Evolutionary conservation across 2,113 vertebrate species (phyloP).

Genomic region (Clinocottus analis): DNA sequence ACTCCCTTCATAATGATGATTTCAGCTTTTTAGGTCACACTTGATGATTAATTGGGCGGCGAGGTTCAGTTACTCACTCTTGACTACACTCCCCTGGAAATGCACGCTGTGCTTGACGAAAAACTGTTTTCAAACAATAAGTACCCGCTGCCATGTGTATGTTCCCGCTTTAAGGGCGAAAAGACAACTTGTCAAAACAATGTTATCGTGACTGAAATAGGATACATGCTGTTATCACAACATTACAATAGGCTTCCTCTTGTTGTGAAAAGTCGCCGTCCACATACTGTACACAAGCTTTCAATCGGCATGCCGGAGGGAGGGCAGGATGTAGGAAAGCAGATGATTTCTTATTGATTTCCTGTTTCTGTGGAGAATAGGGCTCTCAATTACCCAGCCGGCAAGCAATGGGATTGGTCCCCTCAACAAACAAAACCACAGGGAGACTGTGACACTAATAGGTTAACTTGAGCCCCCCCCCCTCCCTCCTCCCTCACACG

Average conservation of each 20-base stretch:
- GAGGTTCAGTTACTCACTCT: background rate
- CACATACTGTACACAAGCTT: conserved; percentile 45
- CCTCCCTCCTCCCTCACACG: too few species aligned
- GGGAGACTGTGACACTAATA: conserved; percentile 38
- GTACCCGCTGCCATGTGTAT: conserved; percentile 33
- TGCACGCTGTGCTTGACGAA: background rate
- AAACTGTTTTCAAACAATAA: conserved; percentile 12
- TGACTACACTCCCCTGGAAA: conserved; percentile 7
- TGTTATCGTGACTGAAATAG: conserved; percentile 35
- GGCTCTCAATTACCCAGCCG: conserved; percentile 70
- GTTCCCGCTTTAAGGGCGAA: conserved; percentile 23
- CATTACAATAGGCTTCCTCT: conserved; percentile 59
- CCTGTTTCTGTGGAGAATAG: conserved; percentile 66
- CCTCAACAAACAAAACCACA: conserved; percentile 49
- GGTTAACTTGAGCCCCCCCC: conserved; percentile 22
- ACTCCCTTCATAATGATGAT: background rate
- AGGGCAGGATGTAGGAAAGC: conserved; percentile 57
- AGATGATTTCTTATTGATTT: conserved; percentile 81
- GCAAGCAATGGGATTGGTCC: conserved; percentile 43
- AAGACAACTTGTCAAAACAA: conserved; percentile 68
- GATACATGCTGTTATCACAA: conserved; percentile 55
- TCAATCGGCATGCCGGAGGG: conserved; percentile 18
- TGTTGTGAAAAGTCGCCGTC: conserved; percentile 56
- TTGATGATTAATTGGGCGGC: background rate
- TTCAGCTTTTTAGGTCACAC: conserved; percentile 23